Evolutionary conservation across 1,140 invertebrate species (phyloP), one percentile per base, ranked within the genome.

Genomic region (Sipha flava): DNA sequence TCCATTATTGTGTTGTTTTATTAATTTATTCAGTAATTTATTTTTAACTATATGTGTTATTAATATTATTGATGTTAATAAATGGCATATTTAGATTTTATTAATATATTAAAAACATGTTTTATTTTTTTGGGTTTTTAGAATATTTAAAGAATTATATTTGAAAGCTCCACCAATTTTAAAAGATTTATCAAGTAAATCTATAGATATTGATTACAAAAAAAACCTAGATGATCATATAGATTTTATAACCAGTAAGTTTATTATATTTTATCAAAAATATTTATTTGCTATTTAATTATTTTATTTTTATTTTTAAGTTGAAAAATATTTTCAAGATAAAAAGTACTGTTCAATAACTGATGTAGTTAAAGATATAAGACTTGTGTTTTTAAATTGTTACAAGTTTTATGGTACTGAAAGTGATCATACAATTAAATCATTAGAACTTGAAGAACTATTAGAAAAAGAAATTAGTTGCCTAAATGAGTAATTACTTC

Each of bases 351-450:
- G 81, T 1, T 84, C 81, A 18, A 85, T 88, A 21, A 86, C 85
- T 29, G 84, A 88, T 31, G 84, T 88, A 83, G 84, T 88, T 14
- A 84, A 83, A n/a, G 88, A 89, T 81, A 83, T 89, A 45, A 84
- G 87, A 26, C 83, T 86, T 14, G 87, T 88, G 85, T 82, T 89
- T 31, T 87, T 88, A 80, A 88, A 88, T 80, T 88, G 87, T 81
- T 88, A 88, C 80, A 84, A 86, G 14, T 88, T 86, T 83, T 88
- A 87, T 84, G 88, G 88, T 64, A 84, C 85, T 4, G 83, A 85
- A 75, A 86, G 88, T 81, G 84, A 84, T 66, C 83, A 88, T 18
- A 87, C 87, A 1, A 87, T 86, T 79, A 85, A 86, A 81, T 87
- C 84, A 14, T 83, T 87, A 64, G 83, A 85, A 70, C 82, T 89